These are phyloP conservation scores for Leptatherina wallacei DNA, from an alignment of 2,797 vertebrate genomes.

Conservation along the genomic window DNA sequence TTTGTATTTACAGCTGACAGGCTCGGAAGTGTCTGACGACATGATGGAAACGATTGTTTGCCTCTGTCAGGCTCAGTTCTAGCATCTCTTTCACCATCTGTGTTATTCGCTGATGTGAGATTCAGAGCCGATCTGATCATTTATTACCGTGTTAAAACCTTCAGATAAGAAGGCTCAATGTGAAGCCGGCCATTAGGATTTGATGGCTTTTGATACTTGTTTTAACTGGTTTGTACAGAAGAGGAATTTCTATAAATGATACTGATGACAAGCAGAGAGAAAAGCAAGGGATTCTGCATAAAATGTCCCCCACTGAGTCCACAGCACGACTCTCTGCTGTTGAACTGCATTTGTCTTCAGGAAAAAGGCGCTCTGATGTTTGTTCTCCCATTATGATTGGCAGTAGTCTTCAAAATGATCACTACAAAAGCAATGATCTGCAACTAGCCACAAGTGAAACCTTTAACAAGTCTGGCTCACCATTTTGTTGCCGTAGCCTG, in stretches of 20 bases:
- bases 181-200: neutral
- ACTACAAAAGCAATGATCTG: neutral
- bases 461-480: neutral
- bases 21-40: neutral
- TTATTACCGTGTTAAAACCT: neutral
- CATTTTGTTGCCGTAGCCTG: neutral
- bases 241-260: no score
- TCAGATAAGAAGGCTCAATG: neutral
- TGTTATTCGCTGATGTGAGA: neutral
- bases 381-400: neutral
- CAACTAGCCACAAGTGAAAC: neutral
- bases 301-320: neutral
- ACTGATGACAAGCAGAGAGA: no score
- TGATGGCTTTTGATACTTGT: neutral
- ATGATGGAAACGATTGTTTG: slow-evolving; percentile 11
- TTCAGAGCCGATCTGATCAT: neutral
- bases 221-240: neutral
- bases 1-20: slow-evolving; percentile 3
- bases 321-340: neutral
- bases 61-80: neutral
- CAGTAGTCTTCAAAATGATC: neutral
- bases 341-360: neutral
- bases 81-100: neutral
- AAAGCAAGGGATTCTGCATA: no score
- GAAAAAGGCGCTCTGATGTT: neutral